Conservation (phyloP, 2,113 vertebrate genomes). For the Proterorhinus semilunaris region DNA sequence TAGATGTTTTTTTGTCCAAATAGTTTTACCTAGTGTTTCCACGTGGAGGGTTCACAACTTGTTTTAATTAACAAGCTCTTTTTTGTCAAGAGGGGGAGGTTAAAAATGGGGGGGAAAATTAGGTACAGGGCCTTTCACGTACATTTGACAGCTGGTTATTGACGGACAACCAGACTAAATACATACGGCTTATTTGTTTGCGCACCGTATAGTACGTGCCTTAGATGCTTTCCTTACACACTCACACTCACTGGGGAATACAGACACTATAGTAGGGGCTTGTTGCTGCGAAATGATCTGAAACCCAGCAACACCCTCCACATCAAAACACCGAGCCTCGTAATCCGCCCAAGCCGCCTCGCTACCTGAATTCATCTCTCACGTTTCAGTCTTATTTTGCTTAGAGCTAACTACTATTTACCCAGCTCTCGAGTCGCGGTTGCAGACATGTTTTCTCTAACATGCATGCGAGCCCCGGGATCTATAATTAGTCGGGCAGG, state of each 20-base stretch:
- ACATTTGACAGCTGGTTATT: background rate
- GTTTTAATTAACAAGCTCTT: no score
- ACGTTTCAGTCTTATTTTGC: constrained; percentile 57
- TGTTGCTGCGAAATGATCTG: constrained; percentile 44
- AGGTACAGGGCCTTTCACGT: no score
- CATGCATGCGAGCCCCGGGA: background rate
- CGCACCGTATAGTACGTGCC: background rate
- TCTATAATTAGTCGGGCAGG: constrained; percentile 32
- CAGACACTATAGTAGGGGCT: constrained; percentile 10
- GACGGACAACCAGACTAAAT: background rate
- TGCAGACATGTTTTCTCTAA: constrained; percentile 36
- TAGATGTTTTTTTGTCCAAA: no score
- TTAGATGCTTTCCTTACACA: background rate
- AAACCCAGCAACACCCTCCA: constrained; percentile 33
- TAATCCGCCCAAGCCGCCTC: constrained; percentile 23
- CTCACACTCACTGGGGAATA: background rate
- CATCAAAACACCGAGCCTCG: constrained; percentile 47
- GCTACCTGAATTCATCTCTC: constrained; percentile 54
- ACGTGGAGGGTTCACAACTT: no score
- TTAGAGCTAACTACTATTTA: constrained; percentile 50
- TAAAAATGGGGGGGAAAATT: no score
- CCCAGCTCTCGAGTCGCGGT: constrained; percentile 16
- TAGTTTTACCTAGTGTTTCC: no score
- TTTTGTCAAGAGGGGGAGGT: no score
- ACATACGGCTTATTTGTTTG: background rate